phyloP scores from a whole-genome alignment of 2,888 invertebrate genomes.

The Schizaphis graminum region DNA sequence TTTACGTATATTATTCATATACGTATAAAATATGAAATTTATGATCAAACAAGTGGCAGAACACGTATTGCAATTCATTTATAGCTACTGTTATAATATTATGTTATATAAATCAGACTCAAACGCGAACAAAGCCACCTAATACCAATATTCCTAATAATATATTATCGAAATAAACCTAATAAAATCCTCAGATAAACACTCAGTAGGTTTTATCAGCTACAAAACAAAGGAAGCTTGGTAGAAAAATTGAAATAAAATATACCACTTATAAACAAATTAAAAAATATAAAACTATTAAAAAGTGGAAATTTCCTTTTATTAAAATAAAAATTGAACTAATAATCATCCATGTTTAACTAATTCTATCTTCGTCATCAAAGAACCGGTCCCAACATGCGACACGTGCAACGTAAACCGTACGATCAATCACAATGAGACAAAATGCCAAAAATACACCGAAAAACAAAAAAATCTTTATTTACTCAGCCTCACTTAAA shows the following conservation, averaged over 20 bases:
- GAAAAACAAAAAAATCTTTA: neutral
- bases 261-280: neutral
- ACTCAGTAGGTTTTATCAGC: neutral
- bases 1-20: neutral
- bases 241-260: neutral
- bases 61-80: neutral
- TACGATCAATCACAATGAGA: neutral
- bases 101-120: neutral
- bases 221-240: neutral
- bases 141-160: neutral
- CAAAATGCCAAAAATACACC: neutral
- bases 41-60: neutral
- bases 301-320: neutral
- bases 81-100: neutral
- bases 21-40: neutral
- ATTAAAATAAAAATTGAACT: neutral
- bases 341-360: neutral
- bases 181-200: neutral
- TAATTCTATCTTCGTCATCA: neutral
- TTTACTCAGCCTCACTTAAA: neutral
- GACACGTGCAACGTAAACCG: neutral
- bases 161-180: neutral
- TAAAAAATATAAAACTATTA: neutral
- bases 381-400: neutral
- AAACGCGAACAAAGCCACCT: neutral